These are phyloP conservation scores for Agonopterix alstromeriana DNA, from an alignment of 2,888 invertebrate species.

Conservation along the genomic window DNA sequence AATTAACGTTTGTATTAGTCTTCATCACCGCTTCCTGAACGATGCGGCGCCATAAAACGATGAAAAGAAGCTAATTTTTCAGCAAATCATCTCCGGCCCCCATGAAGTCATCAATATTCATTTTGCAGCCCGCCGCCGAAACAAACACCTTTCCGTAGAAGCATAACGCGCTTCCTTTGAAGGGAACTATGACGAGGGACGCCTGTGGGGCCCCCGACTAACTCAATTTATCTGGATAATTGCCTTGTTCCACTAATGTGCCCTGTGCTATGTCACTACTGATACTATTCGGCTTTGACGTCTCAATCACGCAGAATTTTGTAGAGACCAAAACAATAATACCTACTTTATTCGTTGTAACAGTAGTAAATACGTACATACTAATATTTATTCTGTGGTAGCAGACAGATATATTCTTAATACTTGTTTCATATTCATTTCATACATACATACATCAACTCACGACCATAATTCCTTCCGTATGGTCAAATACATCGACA, in stretches of 20 bases:
- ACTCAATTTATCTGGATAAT: conserved; percentile 71
- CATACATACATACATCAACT: too few relatives aligned
- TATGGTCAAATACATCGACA: too few relatives aligned
- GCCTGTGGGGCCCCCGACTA: conserved; percentile 38
- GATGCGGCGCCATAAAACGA: conserved; percentile 67
- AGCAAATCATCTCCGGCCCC: conserved; percentile 72
- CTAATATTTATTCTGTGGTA: too few relatives aligned
- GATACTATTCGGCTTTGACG: not conserved
- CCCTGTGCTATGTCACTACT: not conserved
- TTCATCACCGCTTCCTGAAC: conserved; percentile 65
- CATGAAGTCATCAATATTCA: conserved; percentile 76
- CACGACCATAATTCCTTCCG: too few relatives aligned
- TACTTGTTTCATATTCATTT: too few relatives aligned
- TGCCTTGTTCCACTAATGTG: conserved; percentile 54
- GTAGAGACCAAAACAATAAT: too few relatives aligned
- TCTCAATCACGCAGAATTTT: too few relatives aligned
- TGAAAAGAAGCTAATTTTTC: conserved; percentile 75
- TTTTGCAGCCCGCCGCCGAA: conserved; percentile 69
- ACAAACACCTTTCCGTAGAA: conserved; percentile 68
- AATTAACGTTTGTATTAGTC: conserved; percentile 72
- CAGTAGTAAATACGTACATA: too few relatives aligned
- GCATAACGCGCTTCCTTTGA: conserved; percentile 59
- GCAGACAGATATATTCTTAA: too few relatives aligned
- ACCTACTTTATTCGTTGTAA: too few relatives aligned
- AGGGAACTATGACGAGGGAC: conserved; percentile 50